phyloP scores from a whole-genome alignment of 1,140 invertebrate species.

The Platyura marginata region DNA sequence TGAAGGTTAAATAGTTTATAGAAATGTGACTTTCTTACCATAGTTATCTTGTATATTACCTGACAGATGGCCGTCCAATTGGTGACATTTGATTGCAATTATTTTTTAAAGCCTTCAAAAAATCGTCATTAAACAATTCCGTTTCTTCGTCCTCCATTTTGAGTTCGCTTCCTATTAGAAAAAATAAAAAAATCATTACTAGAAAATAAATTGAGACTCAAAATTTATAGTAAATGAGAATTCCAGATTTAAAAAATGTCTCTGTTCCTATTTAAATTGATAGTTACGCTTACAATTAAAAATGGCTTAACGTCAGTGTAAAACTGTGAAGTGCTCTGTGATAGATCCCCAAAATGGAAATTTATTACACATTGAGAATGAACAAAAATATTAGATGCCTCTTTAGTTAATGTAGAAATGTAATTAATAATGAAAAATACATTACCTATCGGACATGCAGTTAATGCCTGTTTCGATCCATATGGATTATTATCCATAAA shows the following conservation, averaged over 20 bases:
- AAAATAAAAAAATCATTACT: no score
- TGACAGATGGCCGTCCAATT: background rate
- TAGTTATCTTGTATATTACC: no score
- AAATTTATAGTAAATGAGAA: background rate
- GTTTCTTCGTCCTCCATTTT: constrained; percentile 67
- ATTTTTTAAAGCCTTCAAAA: constrained; percentile 41
- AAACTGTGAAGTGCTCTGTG: background rate
- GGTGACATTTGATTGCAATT: constrained; percentile 8
- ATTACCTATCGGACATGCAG: no score
- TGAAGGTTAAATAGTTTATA: no score
- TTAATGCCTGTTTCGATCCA: no score
- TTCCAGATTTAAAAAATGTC: background rate
- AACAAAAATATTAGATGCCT: no score
- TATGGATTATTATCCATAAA: constrained; percentile 2
- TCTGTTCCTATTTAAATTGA: background rate
- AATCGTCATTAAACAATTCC: constrained; percentile 60
- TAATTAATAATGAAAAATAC: no score
- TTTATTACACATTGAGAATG: no score
- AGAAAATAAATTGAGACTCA: no score
- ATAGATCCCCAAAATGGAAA: no score
- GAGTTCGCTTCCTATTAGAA: constrained; percentile 25
- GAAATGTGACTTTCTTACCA: no score
- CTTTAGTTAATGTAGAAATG: no score
- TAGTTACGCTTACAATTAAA: background rate
- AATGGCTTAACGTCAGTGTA: constrained; percentile 2